These are phyloP conservation scores for Umimayanthus chanpuru DNA, from an alignment of 92 coral and sea anemone species.

Conservation along the genomic window DNA sequence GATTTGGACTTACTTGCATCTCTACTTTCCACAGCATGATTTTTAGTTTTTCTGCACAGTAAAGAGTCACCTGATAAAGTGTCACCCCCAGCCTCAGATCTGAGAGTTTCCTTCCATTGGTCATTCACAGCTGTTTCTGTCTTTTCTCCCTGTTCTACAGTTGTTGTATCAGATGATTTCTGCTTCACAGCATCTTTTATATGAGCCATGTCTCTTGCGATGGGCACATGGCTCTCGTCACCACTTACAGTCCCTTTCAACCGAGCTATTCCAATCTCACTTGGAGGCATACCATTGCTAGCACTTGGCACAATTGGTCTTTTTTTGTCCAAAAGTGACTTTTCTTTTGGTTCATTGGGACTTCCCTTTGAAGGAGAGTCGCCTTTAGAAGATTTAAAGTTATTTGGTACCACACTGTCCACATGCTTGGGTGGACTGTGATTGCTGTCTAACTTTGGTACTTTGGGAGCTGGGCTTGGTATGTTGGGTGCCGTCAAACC, in stretches of 20 bases:
- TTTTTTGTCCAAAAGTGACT: background rate
- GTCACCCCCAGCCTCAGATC: background rate
- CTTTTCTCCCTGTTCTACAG: background rate
- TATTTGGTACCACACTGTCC: background rate
- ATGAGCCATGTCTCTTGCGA: background rate
- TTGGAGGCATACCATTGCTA: background rate
- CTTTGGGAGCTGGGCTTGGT: conserved; percentile 19
- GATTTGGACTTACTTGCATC: background rate
- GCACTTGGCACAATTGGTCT: background rate
- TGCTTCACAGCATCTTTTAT: background rate
- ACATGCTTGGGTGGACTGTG: conserved; percentile 16
- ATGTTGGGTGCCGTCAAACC: background rate
- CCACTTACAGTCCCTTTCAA: background rate
- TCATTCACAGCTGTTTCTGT: background rate
- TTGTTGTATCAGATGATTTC: background rate
- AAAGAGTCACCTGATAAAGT: background rate
- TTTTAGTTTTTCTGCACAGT: background rate
- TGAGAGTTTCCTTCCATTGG: background rate
- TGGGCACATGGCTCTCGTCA: background rate
- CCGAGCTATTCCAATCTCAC: background rate
- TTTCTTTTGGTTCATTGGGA: conserved; percentile 22
- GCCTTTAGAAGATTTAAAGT: background rate
- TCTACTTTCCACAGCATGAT: background rate
- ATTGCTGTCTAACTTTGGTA: conserved; percentile 26
- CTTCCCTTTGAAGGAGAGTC: background rate